A percentile compares a stretch with the other conserved stretches of the same genome.
Conservation (phyloP, 2,888 invertebrate species). For the Dyspetes luteomarginatus region DNA sequence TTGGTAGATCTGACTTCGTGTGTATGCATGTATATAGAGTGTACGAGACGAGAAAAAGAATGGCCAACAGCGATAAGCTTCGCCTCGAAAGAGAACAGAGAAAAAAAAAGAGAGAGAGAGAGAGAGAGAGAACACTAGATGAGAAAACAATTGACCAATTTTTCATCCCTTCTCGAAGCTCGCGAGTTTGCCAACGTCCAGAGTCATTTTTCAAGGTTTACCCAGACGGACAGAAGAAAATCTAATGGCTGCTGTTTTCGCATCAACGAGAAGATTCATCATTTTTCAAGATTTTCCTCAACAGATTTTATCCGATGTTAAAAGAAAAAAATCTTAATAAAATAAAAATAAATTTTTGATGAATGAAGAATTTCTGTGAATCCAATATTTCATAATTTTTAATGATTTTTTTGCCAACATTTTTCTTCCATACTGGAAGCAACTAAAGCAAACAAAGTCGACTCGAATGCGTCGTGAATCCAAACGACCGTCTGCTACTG, state of each 20-base stretch:
- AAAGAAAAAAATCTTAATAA: background rate
- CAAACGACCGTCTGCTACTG: constrained; percentile 48
- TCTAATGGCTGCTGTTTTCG: constrained; percentile 41
- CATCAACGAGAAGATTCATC: constrained; percentile 9
- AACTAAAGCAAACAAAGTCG: too few species aligned
- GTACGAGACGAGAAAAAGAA: constrained; percentile 26
- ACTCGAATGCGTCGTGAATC: constrained; percentile 30
- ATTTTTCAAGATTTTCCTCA: constrained; percentile 46
- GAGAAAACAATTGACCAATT: constrained; percentile 65
- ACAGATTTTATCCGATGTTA: constrained; percentile 17
- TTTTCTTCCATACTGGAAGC: too few species aligned
- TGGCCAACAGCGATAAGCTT: constrained; percentile 29
- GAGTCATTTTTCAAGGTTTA: constrained; percentile 60
- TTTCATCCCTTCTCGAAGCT: constrained; percentile 41
- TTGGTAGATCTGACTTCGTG: constrained; percentile 4
- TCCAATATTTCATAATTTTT: too few species aligned
- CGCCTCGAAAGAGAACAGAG: constrained; percentile 11
- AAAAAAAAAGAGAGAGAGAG: background rate
- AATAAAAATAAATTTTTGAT: constrained; percentile 7
- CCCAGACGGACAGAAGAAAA: constrained; percentile 30
- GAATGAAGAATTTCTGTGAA: background rate
- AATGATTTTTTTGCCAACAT: too few species aligned
- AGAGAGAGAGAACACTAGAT: constrained; percentile 29
- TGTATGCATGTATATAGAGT: background rate
- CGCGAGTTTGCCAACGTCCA: constrained; percentile 30